phyloP scores from a whole-genome alignment of 2,888 invertebrate genomes.

The Imbricaverruca yamaguchii region DNA sequence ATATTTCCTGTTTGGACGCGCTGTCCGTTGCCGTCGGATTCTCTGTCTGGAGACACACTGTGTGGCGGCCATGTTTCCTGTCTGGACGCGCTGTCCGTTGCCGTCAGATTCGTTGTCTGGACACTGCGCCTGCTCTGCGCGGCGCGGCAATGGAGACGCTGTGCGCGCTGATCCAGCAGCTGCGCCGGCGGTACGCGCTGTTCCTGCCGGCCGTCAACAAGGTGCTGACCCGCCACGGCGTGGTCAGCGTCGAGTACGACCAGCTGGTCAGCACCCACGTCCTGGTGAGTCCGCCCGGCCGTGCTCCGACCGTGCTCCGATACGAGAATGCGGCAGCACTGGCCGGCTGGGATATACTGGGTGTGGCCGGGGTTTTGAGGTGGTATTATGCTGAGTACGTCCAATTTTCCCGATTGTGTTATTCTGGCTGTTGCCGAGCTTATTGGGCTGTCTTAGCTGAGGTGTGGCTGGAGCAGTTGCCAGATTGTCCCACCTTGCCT shows the following conservation, averaged over 20 bases:
- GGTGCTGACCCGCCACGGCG: conserved; percentile 68
- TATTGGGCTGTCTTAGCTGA: no score
- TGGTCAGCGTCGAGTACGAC: conserved; percentile 68
- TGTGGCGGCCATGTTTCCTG: conserved; percentile 48
- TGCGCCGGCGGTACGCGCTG: conserved; percentile 82
- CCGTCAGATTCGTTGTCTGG: conserved; percentile 57
- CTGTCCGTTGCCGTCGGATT: conserved; percentile 51
- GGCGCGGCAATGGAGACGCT: conserved; percentile 82
- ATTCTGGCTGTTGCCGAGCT: no score
- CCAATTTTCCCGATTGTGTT: no score
- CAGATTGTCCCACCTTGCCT: no score
- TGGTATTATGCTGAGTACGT: no score
- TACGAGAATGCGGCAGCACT: no score
- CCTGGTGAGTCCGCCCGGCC: conserved; percentile 37
- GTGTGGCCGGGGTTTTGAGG: no score
- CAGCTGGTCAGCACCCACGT: conserved; percentile 50
- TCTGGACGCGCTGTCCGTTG: conserved; percentile 66
- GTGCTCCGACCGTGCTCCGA: neutral
- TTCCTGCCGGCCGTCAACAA: conserved; percentile 88
- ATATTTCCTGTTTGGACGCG: conserved; percentile 63
- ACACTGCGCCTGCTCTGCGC: conserved; percentile 66
- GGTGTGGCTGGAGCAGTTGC: no score
- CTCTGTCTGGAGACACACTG: conserved; percentile 63
- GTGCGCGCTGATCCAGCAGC: conserved; percentile 74
- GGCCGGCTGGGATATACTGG: neutral